These are phyloP conservation scores for Cydia fagiglandana DNA, from an alignment of 1,140 invertebrate species.

Conservation along the genomic window DNA sequence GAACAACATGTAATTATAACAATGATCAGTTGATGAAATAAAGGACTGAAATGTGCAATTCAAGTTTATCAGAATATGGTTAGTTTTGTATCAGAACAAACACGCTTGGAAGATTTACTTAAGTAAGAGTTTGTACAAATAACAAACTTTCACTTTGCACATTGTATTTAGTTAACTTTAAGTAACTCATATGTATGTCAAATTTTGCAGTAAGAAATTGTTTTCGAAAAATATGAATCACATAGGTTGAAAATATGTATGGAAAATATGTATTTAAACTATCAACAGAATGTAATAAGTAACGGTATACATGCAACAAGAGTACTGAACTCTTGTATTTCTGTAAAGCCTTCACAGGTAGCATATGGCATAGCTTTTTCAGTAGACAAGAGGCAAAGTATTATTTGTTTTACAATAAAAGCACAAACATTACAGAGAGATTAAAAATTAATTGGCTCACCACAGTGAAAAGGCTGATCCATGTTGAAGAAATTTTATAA, in stretches of 20 bases:
- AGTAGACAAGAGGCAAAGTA: neutral
- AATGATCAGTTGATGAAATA: too few species aligned
- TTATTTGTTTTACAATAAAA: neutral
- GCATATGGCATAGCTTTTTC: neutral
- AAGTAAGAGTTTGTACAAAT: neutral
- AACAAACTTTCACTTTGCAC: constrained; percentile 5
- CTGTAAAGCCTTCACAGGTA: neutral
- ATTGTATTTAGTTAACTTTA: neutral
- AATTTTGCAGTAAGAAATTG: neutral
- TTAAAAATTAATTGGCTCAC: constrained; percentile 48
- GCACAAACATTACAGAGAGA: neutral
- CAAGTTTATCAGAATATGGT: too few species aligned
- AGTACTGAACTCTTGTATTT: neutral
- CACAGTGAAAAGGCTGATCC: constrained; percentile 61
- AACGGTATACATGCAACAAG: neutral
- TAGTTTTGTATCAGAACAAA: neutral
- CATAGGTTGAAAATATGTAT: neutral
- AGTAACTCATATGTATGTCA: neutral
- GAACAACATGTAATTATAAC: too few species aligned
- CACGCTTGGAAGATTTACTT: neutral
- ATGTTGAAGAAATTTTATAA: constrained; percentile 43
- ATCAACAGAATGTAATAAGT: neutral
- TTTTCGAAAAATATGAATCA: neutral
- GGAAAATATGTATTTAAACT: too few species aligned
- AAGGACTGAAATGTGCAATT: too few species aligned